Evolutionary conservation across 64 coral and sea anemone species (phyloP), one percentile per base, ranked within the genome.

Genomic region (Astreopora myriophthalma): DNA sequence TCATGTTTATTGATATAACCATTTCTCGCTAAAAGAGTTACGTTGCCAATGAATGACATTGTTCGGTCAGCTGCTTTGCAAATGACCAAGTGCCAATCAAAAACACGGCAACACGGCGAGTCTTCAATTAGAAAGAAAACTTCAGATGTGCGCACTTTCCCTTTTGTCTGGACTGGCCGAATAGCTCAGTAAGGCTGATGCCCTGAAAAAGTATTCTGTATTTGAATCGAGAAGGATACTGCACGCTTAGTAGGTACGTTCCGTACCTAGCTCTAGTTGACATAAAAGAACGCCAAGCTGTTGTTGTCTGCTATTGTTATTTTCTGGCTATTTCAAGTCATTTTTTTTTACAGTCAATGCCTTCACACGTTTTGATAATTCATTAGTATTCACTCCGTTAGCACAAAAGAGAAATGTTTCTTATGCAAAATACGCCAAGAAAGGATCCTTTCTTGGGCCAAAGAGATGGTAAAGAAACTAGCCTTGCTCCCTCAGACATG

Each of bases 1-100:
- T 83, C 57, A 83, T 24, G 30, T 24, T 30, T 78, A 51, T 78
- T 78, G 75, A 46, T 75, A 76, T 55, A 64, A 22, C 61, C 19
- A 37, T 36, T 73, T 73, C 34, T 20, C 70, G n/a, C 70, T 38
- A 37, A 73, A 66, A 19, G 17, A 38, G 30, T 38, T 73, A 73
- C 22, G 32, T 35, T 36, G 32, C 37, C 70, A 73, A 22, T 36
- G 8, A 73, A 22, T 36, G 8, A 17, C 31, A 73, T 71, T 64
- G 24, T 38, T 73, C 70, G 19, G 4, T 20, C 32, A 17, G 11
- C 32, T 73, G 70, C 70, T 73, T 33, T 73, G 70, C 13, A 73
- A 38, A 22, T 39, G 34, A 73, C 1, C 31, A 20, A 6, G 31
- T 64, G 52, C 33, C 79, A 83, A 83, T 83, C 79, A 83, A 83